These are phyloP conservation scores for Thunnus albacares DNA, from an alignment of 2,797 vertebrate species.

Conservation along the genomic window DNA sequence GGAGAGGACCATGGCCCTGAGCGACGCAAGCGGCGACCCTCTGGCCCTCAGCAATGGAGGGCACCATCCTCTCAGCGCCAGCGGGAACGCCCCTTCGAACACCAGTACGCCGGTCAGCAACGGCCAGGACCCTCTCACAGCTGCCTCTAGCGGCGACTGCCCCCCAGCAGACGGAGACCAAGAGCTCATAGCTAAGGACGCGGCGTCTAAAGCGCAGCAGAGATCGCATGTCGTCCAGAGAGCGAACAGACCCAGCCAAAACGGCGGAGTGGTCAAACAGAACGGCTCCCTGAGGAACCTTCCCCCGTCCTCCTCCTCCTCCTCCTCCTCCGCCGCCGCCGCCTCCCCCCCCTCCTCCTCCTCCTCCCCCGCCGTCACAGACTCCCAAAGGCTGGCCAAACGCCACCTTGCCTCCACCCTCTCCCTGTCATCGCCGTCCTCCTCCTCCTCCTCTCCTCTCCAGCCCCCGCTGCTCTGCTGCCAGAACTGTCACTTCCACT, in stretches of 20 bases:
- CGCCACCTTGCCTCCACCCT: slow-evolving; percentile 56
- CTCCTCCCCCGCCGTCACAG: slow-evolving; percentile 77
- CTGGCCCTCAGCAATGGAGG: slow-evolving; percentile 86
- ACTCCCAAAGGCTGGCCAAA: slow-evolving; percentile 85
- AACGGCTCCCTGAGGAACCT: slow-evolving; percentile 87
- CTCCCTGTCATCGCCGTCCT: slow-evolving; percentile 34
- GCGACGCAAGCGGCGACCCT: slow-evolving; percentile 79
- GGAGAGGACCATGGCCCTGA: slow-evolving; percentile 90
- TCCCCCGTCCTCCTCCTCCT: slow-evolving; percentile 58
- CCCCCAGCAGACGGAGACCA: slow-evolving; percentile 51
- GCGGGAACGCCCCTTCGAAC: slow-evolving; percentile 43
- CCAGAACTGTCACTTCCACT: slow-evolving; percentile 89
- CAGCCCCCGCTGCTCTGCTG: slow-evolving; percentile 82
- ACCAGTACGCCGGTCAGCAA: slow-evolving; percentile 14
- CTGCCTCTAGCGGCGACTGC: slow-evolving; percentile 24
- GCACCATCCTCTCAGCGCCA: slow-evolving; percentile 63
- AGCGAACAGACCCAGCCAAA: slow-evolving; percentile 75
- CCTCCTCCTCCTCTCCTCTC: slow-evolving; percentile 43
- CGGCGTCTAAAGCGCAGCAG: slow-evolving; percentile 24
- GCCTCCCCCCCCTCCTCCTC: slow-evolving; percentile 34
- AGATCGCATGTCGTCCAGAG: slow-evolving; percentile 31
- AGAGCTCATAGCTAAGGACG: slow-evolving; percentile 29
- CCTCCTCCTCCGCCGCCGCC: slow-evolving; percentile 68
- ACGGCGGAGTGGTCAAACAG: slow-evolving; percentile 85
- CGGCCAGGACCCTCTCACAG: slow-evolving; percentile 52